Percentiles rank a stretch among this genome's conserved stretches.
Conservation (phyloP, 1,140 invertebrate species). For the Linepithema humile region DNA sequence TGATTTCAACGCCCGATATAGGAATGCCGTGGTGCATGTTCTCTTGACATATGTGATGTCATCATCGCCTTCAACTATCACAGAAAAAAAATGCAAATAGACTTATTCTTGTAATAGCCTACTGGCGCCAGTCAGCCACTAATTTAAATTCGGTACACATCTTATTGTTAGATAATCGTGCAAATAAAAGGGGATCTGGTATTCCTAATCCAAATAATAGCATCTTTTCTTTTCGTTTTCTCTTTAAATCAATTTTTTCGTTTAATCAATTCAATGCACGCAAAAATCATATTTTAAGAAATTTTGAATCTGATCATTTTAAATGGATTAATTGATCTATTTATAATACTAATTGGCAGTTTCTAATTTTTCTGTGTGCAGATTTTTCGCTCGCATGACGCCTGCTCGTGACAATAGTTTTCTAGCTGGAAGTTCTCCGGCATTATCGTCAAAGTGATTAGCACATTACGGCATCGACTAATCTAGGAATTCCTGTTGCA, state of each 20-base stretch:
- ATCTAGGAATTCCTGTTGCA: conserved; percentile 64
- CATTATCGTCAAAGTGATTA: neutral
- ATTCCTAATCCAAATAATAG: neutral
- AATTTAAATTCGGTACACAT: neutral
- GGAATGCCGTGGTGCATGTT: neutral
- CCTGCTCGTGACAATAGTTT: neutral
- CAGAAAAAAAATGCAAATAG: neutral
- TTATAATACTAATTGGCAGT: too few species aligned
- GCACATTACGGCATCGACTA: conserved; percentile 3
- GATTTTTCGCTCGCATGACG: neutral
- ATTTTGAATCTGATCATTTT: neutral
- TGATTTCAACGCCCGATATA: conserved; percentile 50
- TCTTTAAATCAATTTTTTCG: neutral
- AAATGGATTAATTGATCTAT: too few species aligned
- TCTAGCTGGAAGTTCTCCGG: neutral
- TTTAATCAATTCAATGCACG: neutral
- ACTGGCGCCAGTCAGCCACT: neutral
- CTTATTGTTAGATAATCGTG: too few species aligned
- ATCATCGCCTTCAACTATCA: neutral
- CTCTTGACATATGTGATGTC: neutral
- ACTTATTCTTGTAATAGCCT: neutral
- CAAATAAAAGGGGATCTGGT: neutral
- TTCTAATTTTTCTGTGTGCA: neutral
- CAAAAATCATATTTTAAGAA: neutral
- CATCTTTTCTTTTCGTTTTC: neutral